Evolutionary conservation across 2,113 vertebrate genomes (phyloP).

Genomic region (Pardalotus punctatus): DNA sequence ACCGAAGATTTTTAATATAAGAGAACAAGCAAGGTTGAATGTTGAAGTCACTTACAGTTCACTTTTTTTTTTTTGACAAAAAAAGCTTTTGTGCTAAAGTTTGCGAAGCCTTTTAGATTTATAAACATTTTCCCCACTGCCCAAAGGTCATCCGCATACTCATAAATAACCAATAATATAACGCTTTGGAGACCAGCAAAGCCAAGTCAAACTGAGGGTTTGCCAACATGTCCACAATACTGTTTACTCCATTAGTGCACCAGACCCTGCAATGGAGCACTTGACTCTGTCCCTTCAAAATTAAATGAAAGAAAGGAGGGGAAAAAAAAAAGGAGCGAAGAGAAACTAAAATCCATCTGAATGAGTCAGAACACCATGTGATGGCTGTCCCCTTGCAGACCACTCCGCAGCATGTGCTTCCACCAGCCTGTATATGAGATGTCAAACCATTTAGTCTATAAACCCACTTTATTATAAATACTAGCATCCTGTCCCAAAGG

Average conservation of each 20-base stretch:
- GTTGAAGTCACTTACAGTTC: conserved; percentile 47
- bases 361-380: conserved; percentile 17
- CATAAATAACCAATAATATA: conserved; percentile 57
- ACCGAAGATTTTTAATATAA: conserved; percentile 8
- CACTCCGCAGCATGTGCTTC: not conserved
- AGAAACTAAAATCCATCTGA: conserved; percentile 18
- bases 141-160: conserved; percentile 44
- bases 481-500: not conserved
- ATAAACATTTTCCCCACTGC: conserved; percentile 52
- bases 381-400: not conserved
- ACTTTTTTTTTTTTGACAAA: conserved; percentile 32
- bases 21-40: not conserved
- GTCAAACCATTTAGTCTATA: conserved; percentile 16
- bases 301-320: not conserved
- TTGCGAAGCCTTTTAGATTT: conserved; percentile 22
- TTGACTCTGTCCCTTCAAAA: conserved; percentile 31
- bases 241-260: conserved; percentile 45
- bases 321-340: not conserved
- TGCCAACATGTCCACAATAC: conserved; percentile 29
- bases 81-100: conserved; percentile 34
- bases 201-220: conserved; percentile 53
- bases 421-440: not conserved
- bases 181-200: conserved; percentile 16
- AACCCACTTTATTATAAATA: conserved; percentile 31
- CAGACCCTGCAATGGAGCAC: not conserved